Conservation (phyloP, 2,888 invertebrate genomes). For the Tuberolachnus salignus region DNA sequence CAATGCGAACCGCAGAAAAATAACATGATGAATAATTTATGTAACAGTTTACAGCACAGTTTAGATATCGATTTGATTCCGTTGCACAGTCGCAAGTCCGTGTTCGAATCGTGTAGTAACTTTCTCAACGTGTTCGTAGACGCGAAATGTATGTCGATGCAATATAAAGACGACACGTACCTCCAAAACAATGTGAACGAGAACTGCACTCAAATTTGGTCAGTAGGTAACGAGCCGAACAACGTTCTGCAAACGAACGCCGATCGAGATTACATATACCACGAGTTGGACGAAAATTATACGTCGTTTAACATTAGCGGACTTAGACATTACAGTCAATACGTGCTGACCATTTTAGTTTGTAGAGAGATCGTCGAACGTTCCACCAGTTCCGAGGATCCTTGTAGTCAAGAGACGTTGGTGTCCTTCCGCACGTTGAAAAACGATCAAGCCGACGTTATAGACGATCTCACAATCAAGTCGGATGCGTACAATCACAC, state of each 20-base stretch:
- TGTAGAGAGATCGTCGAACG: slow-evolving; percentile 65
- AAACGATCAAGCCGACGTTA: slow-evolving; percentile 63
- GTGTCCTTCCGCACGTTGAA: slow-evolving; percentile 65
- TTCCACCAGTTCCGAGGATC: slow-evolving; percentile 40
- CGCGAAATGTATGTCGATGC: slow-evolving; percentile 20
- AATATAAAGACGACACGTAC: slow-evolving; percentile 10
- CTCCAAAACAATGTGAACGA: slow-evolving; percentile 11
- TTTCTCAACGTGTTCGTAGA: slow-evolving; percentile 28
- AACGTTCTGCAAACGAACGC: slow-evolving; percentile 23
- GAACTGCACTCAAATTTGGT: slow-evolving; percentile 42
- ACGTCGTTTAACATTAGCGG: slow-evolving; percentile 60
- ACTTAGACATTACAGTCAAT: slow-evolving; percentile 68
- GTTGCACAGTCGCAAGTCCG: neutral
- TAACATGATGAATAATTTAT: neutral
- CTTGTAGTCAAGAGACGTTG: slow-evolving; percentile 65
- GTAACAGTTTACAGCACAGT: slow-evolving; percentile 37
- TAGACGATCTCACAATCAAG: slow-evolving; percentile 60
- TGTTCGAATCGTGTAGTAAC: slow-evolving; percentile 42
- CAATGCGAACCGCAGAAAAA: slow-evolving; percentile 35
- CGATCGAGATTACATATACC: slow-evolving; percentile 13
- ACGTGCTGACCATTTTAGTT: slow-evolving; percentile 69
- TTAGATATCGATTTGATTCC: slow-evolving; percentile 28
- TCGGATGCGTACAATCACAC: slow-evolving; percentile 61
- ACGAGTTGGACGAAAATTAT: slow-evolving; percentile 11
- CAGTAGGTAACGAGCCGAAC: neutral